Base-by-base conservation (phyloP, 2,888 invertebrate genomes). In the Gonocerus acuteangulatus region DNA sequence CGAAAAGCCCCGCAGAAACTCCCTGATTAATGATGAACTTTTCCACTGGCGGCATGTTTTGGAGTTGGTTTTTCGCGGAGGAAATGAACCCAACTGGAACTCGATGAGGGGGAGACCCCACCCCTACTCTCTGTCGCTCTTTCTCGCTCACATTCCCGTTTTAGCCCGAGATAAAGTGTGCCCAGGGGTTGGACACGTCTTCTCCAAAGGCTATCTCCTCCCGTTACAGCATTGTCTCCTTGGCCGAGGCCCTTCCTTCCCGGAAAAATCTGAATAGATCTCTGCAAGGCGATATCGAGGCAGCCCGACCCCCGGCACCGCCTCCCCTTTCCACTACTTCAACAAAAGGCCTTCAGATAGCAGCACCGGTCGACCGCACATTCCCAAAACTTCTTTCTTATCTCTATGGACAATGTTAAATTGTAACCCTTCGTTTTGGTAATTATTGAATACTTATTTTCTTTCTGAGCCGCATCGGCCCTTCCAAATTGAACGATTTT, bases 11-110 rank as follows among this genome's bases (percentile, higher is more conserved):
- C 9, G 4, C 27, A 4, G 27, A 27, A 27, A 27, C 36, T 57
- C 51, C 56, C 59, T 34, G 49, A 60, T 60, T 65, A 65, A 65
- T 65, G 64, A 65, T 32, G 27, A 49, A 49, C 49, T 49, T 27
- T 18, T 13, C 27, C 15, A 27, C 27, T 15, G 51, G 21, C 1
- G 1, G 16, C n/a, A 36, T 36, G 18, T 34, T 51, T 34, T 9
- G 18, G 16, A 9, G 9, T 9, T 27, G 27, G 27, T 4, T 4
- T 4, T 27, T 9, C 4, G 9, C 4, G 9, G 27, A 27, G 27
- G 27, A 27, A 27, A 27, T 27, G 27, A 27, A 27, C 27, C 27
- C 4, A 27, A 27, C 27, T 27, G 27, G 4, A 27, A 27, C 27
- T 27, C 27, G 27, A 27, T 27, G 27, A 27, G 27, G 27, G 27